Evolutionary conservation across 2,888 invertebrate genomes (phyloP), one percentile per base, ranked within the genome.

Genomic region (Timema podura): DNA sequence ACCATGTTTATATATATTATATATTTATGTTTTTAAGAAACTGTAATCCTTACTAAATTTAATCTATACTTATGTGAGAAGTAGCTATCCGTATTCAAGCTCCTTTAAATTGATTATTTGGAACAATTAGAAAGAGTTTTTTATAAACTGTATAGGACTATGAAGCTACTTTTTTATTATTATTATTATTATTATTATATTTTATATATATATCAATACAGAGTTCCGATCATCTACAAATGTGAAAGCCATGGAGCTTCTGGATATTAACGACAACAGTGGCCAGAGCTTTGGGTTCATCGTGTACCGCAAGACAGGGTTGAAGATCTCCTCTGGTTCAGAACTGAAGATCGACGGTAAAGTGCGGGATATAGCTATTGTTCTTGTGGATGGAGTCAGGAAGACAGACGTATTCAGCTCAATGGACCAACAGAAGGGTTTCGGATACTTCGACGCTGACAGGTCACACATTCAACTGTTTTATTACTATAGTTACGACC

Each of bases 281-380:
- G 86, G 86, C 1, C 88, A 87, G 79, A 83, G 84, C 71, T 85
- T 83, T 74, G 87, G 87, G 0, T 87, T 85, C 75, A 81, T 84
- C 30, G 75, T 86, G 46, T 87, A 88, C 76, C 75, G 83, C 49
- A 84, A 82, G 72, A 74, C 73, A 30, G 73, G 54, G 9, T 76
- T 73, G 9, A 44, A 66, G n/a, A 65, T 74, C 7, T 65, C 76
- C 8, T 73, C 76, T 48, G 76, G 78, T 74, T 76, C 81, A 0
- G 67, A 71, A 2, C 71, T 83, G 46, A 78, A 76, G 73, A 81
- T 83, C 30, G 76, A 77, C 64, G 83, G 84, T 8, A 78, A 80
- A 69, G 80, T 84, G 11, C 79, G 81, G 71, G 87, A 87, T 76
- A 81, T 85, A 66, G 84, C 84, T 0, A 80, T 84, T 74, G 81